Evolutionary conservation across 2,888 invertebrate species (phyloP).

Genomic region (Drosophila emarginata): DNA sequence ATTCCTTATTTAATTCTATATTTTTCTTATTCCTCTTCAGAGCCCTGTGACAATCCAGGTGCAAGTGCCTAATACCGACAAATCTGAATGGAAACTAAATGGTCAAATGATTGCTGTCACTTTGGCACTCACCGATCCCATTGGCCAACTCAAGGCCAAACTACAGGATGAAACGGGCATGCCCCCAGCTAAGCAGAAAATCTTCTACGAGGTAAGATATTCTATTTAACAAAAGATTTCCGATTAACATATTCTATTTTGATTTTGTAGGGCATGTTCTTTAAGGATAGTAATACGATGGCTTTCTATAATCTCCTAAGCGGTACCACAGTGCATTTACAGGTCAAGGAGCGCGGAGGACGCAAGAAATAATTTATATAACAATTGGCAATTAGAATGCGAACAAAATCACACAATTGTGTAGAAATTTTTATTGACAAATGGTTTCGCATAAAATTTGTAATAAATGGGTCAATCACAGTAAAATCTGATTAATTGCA

Average conservation of each 20-base stretch:
- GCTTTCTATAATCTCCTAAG: constrained; percentile 97
- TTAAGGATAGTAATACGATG: constrained; percentile 97
- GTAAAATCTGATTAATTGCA: constrained; percentile 68
- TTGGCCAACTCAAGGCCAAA: constrained; percentile 93
- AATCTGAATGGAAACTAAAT: constrained; percentile 96
- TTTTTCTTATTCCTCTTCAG: constrained; percentile 80
- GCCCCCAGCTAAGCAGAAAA: constrained; percentile 98
- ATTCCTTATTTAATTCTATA: not conserved
- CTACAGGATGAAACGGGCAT: constrained; percentile 93
- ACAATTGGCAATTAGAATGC: constrained; percentile 64
- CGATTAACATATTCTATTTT: rapidly evolving
- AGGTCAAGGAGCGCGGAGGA: constrained; percentile 98
- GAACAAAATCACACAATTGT: not conserved
- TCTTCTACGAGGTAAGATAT: constrained; percentile 91
- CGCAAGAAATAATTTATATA: constrained; percentile 89
- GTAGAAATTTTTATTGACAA: constrained; percentile 52
- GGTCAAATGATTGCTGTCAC: constrained; percentile 93
- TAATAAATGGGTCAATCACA: constrained; percentile 71
- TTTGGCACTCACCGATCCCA: constrained; percentile 89
- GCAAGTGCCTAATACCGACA: constrained; percentile 92
- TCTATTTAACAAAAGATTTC: not conserved
- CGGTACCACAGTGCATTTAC: constrained; percentile 92
- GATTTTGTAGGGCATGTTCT: constrained; percentile 93
- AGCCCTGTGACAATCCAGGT: constrained; percentile 92
- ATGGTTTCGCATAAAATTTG: constrained; percentile 56